Evolutionary conservation across 2,888 invertebrate genomes (phyloP).

Genomic region (Cantharis rustica): DNA sequence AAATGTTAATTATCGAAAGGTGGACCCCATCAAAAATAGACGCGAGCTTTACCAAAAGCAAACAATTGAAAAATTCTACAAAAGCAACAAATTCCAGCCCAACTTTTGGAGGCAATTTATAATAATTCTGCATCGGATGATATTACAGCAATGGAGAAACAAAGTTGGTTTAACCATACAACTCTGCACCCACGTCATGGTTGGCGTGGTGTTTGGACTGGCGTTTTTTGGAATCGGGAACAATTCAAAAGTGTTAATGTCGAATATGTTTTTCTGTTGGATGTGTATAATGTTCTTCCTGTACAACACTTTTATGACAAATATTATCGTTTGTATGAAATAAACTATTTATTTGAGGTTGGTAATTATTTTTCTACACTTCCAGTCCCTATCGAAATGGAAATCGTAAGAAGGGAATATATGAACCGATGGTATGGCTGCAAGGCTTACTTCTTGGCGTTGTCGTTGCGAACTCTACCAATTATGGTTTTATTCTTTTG

Average conservation of each 20-base stretch:
- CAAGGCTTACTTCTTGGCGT: slow-evolving; percentile 65
- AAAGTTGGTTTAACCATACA: slow-evolving; percentile 60
- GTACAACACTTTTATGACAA: slow-evolving; percentile 68
- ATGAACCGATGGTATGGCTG: slow-evolving; percentile 71
- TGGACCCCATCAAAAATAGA: not conserved
- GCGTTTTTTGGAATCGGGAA: slow-evolving; percentile 64
- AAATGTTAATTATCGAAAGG: slow-evolving; percentile 41
- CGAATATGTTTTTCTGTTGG: slow-evolving; percentile 66
- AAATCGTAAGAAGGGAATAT: slow-evolving; percentile 64
- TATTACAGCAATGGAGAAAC: slow-evolving; percentile 62
- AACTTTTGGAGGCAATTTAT: slow-evolving; percentile 61
- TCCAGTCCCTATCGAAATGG: slow-evolving; percentile 66
- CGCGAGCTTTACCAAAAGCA: not conserved
- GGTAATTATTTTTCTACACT: slow-evolving; percentile 10
- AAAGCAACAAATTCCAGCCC: not conserved
- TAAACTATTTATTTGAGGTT: slow-evolving; percentile 30
- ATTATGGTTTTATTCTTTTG: slow-evolving; percentile 21
- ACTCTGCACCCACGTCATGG: slow-evolving; percentile 61
- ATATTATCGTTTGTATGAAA: slow-evolving; percentile 64
- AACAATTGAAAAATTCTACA: not conserved
- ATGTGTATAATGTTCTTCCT: slow-evolving; percentile 66
- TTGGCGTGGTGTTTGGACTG: slow-evolving; percentile 61
- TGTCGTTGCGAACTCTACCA: slow-evolving; percentile 62
- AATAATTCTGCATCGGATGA: slow-evolving; percentile 61
- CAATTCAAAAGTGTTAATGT: slow-evolving; percentile 60